Conservation (phyloP, 2,113 vertebrate genomes). For the Lepidothrix coronata region DNA sequence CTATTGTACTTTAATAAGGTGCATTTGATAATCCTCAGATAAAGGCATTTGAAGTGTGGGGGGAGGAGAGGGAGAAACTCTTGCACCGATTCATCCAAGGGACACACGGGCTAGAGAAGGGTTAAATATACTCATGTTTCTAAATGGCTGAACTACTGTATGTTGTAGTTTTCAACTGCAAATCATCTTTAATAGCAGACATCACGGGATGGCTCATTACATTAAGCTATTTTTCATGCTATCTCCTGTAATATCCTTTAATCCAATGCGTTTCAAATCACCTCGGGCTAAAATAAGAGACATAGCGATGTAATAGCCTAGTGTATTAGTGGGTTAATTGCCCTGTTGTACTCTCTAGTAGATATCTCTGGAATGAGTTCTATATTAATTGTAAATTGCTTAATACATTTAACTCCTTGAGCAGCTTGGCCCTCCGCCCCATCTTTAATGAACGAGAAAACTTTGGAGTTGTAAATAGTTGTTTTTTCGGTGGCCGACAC, state of each 20-base stretch:
- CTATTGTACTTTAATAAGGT: slow-evolving; percentile 73
- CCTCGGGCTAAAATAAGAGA: slow-evolving; percentile 87
- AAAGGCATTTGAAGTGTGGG: background rate
- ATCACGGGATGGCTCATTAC: slow-evolving; percentile 87
- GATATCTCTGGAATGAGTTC: slow-evolving; percentile 84
- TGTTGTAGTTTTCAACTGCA: slow-evolving; percentile 87
- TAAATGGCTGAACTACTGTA: slow-evolving; percentile 82
- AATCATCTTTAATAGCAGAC: slow-evolving; percentile 88
- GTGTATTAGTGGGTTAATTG: slow-evolving; percentile 89
- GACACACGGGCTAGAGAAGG: slow-evolving; percentile 43
- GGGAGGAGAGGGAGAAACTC: background rate
- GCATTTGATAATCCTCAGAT: slow-evolving; percentile 73
- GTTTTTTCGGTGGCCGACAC: background rate
- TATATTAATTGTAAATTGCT: slow-evolving; percentile 85
- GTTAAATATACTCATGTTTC: slow-evolving; percentile 71
- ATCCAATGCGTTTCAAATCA: slow-evolving; percentile 88
- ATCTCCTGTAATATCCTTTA: slow-evolving; percentile 89
- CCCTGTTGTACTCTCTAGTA: slow-evolving; percentile 84
- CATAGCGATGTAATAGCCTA: slow-evolving; percentile 86
- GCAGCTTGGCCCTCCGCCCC: background rate
- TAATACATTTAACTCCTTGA: slow-evolving; percentile 82
- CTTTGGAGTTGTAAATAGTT: slow-evolving; percentile 50
- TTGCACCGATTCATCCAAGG: background rate
- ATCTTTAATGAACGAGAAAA: slow-evolving; percentile 34
- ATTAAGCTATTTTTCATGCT: slow-evolving; percentile 89